Base-by-base conservation (phyloP, 2,888 invertebrate genomes). In the Oeneis ivallda region DNA sequence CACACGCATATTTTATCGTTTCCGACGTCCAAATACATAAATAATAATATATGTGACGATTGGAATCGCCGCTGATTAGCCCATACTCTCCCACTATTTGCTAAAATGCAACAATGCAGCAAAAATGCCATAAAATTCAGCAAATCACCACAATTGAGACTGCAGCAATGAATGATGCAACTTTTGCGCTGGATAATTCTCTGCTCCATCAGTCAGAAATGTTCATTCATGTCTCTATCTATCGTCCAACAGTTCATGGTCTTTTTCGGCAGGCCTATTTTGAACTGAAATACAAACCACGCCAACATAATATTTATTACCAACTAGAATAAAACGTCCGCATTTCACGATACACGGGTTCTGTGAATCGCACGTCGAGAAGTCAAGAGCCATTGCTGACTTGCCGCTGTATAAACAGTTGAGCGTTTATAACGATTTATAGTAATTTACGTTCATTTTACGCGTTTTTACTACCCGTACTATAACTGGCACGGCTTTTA, bases 361-460 rank as follows among this genome's bases (percentile, higher is more conserved):
- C 54, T 60, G 63, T 64, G 58, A 61, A 67, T 61, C 63, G 62
- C 58, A 62, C 50, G 69, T 64, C 67, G 62, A 69, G 66, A 63
- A 49, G 64, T 62, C 62, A 62, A 60, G 60, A 60, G 60, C 49
- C 49, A 62, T 50, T 59, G 62, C 62, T 49, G 65, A 54, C 49
- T 68, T 65, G 59, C 49, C 60, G 49, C 61, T 52, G 32, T 26
- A 59, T 65, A 69, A 79, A 79, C 74, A 72, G 72, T 8, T 1
- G 49, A 19, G 60, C 60, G 50, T 60, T 49, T 50, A 60, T 77
- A 74, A 76, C 76, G 78, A 77, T 84, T 80, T 81, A 82, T 76
- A 76, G 76, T 83, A 79, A 84, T 83, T 84, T 81, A 83, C 73
- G 79, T 69, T 74, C 72, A 75, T 75, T 80, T 83, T 78, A 81